Conservation (phyloP, 2,888 invertebrate species). For the Prostheceraeus crozeri region DNA sequence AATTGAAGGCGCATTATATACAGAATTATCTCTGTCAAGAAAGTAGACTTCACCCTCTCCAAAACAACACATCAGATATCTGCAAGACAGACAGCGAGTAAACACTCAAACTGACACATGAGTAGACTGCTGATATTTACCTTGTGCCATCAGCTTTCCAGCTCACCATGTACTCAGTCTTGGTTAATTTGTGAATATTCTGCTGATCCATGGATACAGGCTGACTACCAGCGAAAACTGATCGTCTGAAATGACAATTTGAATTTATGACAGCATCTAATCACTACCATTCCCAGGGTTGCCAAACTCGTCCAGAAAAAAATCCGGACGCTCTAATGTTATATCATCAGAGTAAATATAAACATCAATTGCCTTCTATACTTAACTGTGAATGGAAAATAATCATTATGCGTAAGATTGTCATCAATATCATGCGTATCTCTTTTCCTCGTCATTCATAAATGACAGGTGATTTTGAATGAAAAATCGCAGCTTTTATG, state of each 20-base stretch:
- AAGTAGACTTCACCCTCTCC: constrained; percentile 78
- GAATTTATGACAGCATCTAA: constrained; percentile 26
- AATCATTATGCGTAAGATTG: too few species aligned
- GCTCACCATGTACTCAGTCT: constrained; percentile 84
- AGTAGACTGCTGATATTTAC: too few species aligned
- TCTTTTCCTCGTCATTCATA: too few species aligned
- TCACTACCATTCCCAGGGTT: background rate
- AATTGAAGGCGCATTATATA: constrained; percentile 65
- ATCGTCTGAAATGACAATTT: background rate
- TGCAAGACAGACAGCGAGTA: constrained; percentile 48
- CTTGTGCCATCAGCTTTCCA: constrained; percentile 99
- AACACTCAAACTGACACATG: constrained; percentile 27
- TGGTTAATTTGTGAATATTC: constrained; percentile 69
- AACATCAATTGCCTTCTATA: too few species aligned
- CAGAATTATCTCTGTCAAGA: constrained; percentile 85
- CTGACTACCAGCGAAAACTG: constrained; percentile 90
- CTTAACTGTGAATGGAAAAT: too few species aligned
- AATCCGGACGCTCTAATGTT: too few species aligned
- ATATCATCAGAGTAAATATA: too few species aligned
- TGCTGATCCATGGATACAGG: constrained; percentile 86
- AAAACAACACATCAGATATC: constrained; percentile 92
- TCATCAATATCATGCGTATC: too few species aligned
- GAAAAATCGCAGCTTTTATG: too few species aligned
- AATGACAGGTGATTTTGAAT: too few species aligned
- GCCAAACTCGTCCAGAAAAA: too few species aligned